Percentiles rank a stretch among this genome's conserved stretches.
These are phyloP conservation scores for Heteromurus nitidus DNA, from an alignment of 2,888 invertebrate species.

Conservation along the genomic window DNA sequence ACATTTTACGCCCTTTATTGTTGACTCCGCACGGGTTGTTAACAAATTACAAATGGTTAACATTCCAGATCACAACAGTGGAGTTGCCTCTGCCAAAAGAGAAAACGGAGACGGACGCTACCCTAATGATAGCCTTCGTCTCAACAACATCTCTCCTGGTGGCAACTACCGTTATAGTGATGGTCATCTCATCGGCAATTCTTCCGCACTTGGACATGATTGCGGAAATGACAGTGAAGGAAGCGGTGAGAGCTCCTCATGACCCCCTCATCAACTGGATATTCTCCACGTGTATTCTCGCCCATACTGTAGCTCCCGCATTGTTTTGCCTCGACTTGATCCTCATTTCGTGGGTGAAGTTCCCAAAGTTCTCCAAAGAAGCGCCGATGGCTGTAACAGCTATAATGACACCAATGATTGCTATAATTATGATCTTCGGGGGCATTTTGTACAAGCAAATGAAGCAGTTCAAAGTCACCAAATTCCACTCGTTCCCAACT, in stretches of 20 bases:
- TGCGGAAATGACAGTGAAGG: conserved; percentile 35
- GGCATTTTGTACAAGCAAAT: conserved; percentile 46
- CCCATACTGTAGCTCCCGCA: conserved; percentile 51
- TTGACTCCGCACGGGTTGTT: background rate
- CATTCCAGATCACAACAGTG: conserved; percentile 57
- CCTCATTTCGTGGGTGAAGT: conserved; percentile 66
- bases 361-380: conserved; percentile 37
- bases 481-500: conserved; percentile 31
- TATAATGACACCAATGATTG: conserved; percentile 55
- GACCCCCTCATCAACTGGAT: conserved; percentile 62
- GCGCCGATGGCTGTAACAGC: conserved; percentile 61
- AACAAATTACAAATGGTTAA: background rate
- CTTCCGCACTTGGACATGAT: conserved; percentile 61
- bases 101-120: conserved; percentile 11
- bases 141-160: conserved; percentile 58
- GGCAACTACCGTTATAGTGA: conserved; percentile 54
- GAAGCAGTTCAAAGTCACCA: conserved; percentile 19
- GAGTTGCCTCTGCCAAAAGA: conserved; percentile 58
- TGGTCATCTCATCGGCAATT: conserved; percentile 51
- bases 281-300: conserved; percentile 55
- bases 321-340: conserved; percentile 66
- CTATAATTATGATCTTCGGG: conserved; percentile 53
- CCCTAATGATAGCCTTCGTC: conserved; percentile 56
- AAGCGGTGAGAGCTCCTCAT: conserved; percentile 56
- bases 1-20: no score